phyloP scores from a whole-genome alignment of 2,888 invertebrate genomes.

The Drosophila peninsularis region DNA sequence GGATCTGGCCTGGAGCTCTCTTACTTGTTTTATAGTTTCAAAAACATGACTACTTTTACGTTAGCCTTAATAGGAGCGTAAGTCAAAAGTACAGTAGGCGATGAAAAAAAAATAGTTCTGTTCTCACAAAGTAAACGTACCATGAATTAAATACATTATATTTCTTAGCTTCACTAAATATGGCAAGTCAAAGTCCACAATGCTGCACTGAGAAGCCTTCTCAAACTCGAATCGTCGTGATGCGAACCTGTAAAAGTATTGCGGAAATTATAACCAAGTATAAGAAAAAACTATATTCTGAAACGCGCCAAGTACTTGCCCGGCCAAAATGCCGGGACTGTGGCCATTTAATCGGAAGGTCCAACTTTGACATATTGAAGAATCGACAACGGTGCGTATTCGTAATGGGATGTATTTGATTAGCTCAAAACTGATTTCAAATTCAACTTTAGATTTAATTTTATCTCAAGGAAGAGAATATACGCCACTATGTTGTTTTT shows the following conservation, averaged over 20 bases:
- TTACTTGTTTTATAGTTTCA: no score
- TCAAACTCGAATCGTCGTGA: not conserved
- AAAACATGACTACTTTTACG: not conserved
- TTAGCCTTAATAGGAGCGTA: not conserved
- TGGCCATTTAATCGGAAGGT: slow-evolving; percentile 33
- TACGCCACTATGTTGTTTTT: not conserved
- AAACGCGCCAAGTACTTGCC: not conserved
- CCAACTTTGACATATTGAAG: slow-evolving; percentile 13
- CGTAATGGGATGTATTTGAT: not conserved
- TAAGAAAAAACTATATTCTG: not conserved
- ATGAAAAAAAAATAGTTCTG: not conserved
- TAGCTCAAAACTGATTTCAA: not conserved
- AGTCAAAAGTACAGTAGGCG: not conserved
- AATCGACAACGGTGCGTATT: slow-evolving; percentile 33
- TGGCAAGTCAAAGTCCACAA: not conserved
- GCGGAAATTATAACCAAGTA: slow-evolving; percentile 26
- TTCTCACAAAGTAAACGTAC: not conserved
- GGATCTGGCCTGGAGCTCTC: no score
- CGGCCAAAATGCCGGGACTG: slow-evolving; percentile 31
- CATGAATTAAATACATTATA: not conserved
- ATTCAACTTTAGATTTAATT: slow-evolving; percentile 11
- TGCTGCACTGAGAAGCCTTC: not conserved
- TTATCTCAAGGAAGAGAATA: not conserved
- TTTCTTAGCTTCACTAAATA: no score
- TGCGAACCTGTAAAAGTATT: slow-evolving; percentile 17